Evolutionary conservation across 2,113 vertebrate species (phyloP), one percentile per base, ranked within the genome.

Genomic region (Laterallus jamaicensis): DNA sequence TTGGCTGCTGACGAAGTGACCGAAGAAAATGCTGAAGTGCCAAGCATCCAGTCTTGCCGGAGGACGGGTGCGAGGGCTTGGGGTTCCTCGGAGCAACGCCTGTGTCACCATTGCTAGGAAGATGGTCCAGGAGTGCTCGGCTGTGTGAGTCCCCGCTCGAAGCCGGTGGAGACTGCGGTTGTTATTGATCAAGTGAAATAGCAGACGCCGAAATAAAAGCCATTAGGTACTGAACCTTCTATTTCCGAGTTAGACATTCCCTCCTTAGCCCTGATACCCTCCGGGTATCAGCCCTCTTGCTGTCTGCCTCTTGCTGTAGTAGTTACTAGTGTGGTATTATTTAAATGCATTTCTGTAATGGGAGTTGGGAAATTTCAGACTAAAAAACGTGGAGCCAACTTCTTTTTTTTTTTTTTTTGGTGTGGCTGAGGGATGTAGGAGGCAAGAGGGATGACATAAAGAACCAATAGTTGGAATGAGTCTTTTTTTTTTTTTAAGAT

Each of bases 131-230:
- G 95, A 96, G 97, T 21, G 92, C 94, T 91, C 96, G 97, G 97
- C 97, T 97, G 96, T 94, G 97, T 98, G 98, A 98, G 97, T 96
- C 94, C 87, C 83, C 81, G 66, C 94, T 74, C 96, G 92, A 74
- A 97, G 97, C 96, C 87, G 42, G 95, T 93, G 87, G 97, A 97
- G 98, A 98, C 98, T 98, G 98, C 99, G 97, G 98, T 95, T 97
- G 98, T 98, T 98, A 97, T 83, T 98, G 98, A 98, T 98, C 98
- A 86, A 94, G 96, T 96, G 98, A 97, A 97, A 96, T 84, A 98
- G 97, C 97, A 93, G 97, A 92, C 97, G 98, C 93, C 93, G 94
- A 98, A 95, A 93, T 97, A 88, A 90, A 97, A 97, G 96, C 95
- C 87, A 75, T 94, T 97, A 98, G 98, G 98, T 97, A 97, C 84